phyloP scores from a whole-genome alignment of 1,140 invertebrate genomes.

The Dendroctonus ponderosae region DNA sequence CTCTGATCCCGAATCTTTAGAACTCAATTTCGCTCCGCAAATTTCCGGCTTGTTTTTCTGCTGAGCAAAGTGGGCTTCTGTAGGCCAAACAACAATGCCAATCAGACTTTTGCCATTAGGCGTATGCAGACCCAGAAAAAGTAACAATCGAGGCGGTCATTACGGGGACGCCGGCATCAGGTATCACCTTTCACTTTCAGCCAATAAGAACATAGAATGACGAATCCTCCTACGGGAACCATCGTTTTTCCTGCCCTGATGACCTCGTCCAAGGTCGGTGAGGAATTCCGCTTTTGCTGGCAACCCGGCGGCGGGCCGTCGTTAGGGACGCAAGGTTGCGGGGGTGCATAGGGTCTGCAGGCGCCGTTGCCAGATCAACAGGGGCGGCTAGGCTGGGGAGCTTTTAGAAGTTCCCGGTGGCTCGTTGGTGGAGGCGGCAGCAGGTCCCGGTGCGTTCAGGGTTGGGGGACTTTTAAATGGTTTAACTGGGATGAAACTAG shows the following conservation, averaged over 20 bases:
- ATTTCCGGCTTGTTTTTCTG: too few relatives aligned
- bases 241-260: slow-evolving; percentile 22
- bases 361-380: slow-evolving; percentile 21
- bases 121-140: not conserved
- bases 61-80: too few relatives aligned
- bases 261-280: slow-evolving; percentile 31
- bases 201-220: not conserved
- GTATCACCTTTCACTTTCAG: not conserved
- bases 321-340: slow-evolving; percentile 32
- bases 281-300: slow-evolving; percentile 31
- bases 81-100: too few relatives aligned
- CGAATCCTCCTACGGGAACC: slow-evolving; percentile 1
- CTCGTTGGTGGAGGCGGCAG: not conserved
- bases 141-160: not conserved
- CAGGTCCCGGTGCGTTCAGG: slow-evolving; percentile 14
- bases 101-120: too few relatives aligned
- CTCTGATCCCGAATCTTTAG: too few relatives aligned
- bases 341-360: slow-evolving; percentile 20
- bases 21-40: too few relatives aligned
- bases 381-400: not conserved
- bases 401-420: slow-evolving; percentile 7
- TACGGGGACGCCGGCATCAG: not conserved
- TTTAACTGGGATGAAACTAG: slow-evolving; percentile 23
- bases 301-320: slow-evolving; percentile 25
- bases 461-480: slow-evolving; percentile 3